Conservation (phyloP, 2,888 invertebrate genomes). For the Trypoxylon attenuatum region DNA sequence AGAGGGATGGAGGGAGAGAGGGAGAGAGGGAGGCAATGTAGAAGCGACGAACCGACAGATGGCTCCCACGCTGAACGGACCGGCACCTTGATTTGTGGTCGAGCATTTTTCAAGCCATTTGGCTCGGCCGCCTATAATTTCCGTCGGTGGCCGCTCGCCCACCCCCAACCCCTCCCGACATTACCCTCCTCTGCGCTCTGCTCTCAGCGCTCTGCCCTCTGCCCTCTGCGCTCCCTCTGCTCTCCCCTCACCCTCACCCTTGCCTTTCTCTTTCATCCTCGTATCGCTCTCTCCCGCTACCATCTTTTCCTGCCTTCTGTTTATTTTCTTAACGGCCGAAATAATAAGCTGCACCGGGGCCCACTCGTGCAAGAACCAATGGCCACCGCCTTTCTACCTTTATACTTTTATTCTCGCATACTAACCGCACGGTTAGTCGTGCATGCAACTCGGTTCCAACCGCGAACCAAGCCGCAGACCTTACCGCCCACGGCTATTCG, state of each 20-base stretch:
- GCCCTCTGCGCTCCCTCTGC: conserved; percentile 11
- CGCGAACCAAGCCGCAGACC: too few species aligned
- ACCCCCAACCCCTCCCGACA: neutral
- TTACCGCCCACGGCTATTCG: too few species aligned
- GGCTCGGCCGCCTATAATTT: conserved; percentile 61
- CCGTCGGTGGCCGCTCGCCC: conserved; percentile 42
- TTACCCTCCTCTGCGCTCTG: too few species aligned
- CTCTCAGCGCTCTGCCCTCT: neutral
- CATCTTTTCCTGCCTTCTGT: conserved; percentile 61
- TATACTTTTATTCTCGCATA: too few species aligned
- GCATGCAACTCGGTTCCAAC: too few species aligned
- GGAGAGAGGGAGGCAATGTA: conserved; percentile 6
- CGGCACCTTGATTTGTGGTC: conserved; percentile 72
- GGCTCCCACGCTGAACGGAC: conserved; percentile 56
- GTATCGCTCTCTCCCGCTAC: too few species aligned
- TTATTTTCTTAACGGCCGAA: conserved; percentile 71
- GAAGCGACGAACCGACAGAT: conserved; percentile 52
- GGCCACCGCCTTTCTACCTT: conserved; percentile 22
- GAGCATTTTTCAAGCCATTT: conserved; percentile 72
- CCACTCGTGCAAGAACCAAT: conserved; percentile 31
- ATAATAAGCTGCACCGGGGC: conserved; percentile 61
- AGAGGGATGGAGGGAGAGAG: neutral
- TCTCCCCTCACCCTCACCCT: conserved; percentile 4
- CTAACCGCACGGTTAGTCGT: neutral
- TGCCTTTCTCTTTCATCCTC: conserved; percentile 15